Evolutionary conservation across 2,113 vertebrate genomes (phyloP).

Genomic region (Machaerirhynchus nigripectus): DNA sequence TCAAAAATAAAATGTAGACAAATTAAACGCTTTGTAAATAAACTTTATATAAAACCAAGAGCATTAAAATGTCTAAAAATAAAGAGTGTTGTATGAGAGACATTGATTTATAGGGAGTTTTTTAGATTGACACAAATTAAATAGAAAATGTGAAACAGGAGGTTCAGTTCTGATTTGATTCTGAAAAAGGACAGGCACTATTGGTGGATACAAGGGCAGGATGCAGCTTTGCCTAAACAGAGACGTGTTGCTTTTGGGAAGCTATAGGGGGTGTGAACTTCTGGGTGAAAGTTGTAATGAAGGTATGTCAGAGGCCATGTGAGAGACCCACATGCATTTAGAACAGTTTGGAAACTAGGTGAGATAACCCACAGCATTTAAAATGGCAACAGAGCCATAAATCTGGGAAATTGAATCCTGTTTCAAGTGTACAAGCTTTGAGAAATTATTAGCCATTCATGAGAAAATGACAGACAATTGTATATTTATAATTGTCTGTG

Average conservation of each 20-base stretch:
- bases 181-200: not conserved
- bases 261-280: not conserved
- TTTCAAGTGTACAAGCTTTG: not conserved
- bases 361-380: not conserved
- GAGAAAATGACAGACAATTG: not conserved
- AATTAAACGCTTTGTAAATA: not conserved
- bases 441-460: not conserved
- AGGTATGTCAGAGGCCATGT: accelerated
- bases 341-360: not conserved
- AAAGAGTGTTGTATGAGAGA: not conserved
- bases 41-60: not conserved
- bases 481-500: not conserved
- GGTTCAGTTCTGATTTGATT: not conserved
- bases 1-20: not conserved
- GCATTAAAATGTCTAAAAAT: not conserved
- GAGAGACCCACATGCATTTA: not conserved
- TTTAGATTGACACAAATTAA: not conserved
- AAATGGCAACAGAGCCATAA: not conserved
- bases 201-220: not conserved
- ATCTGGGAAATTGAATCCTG: not conserved
- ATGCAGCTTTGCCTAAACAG: not conserved
- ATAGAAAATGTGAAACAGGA: not conserved
- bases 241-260: not conserved
- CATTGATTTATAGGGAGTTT: not conserved
- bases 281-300: not conserved